Base-by-base conservation (phyloP, 2,888 invertebrate genomes). In the Arrhopalites spinosus region DNA sequence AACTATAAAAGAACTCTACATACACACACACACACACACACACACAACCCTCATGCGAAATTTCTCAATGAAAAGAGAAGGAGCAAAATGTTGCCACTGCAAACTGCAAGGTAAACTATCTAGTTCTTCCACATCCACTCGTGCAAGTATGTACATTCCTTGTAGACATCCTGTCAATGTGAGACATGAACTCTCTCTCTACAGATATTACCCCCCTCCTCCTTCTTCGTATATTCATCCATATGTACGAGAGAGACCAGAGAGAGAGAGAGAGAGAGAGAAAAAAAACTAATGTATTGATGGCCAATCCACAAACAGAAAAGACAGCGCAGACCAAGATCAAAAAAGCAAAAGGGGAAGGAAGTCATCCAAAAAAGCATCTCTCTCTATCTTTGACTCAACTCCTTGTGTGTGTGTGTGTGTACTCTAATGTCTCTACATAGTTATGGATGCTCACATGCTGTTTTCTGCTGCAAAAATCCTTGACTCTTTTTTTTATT, bases 61-160 rank as follows among this genome's bases (percentile, higher is more conserved):
- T 75, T 75, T 70, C 75, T 75, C 75, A 75, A 75, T 75, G 69
- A 75, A 50, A n/a, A n/a, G n/a, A n/a, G n/a, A n/a, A n/a, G n/a
- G n/a, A n/a, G n/a, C n/a, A n/a, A n/a, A n/a, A 74, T 68, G 68
- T 61, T 73, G 64, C 70, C 56, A 50, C 50, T 70, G 70, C 73
- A 73, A 66, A 63, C 45, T 66, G 73, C 73, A 66, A 73, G 73
- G 73, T 73, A 73, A 73, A 73, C 50, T 66, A 59, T 61, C 25
- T 50, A 23, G 23, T 69, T 69, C 45, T 67, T 59, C 36, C 36
- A 36, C 36, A 36, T 36, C 20, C 20, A 61, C 61, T 61, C 61
- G 64, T 69, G 45, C 25, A n/a, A 64, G 64, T 64, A 53, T 50
- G 69, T 69, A 30, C 64, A 25, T 64, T 29, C 36, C 36, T 36